phyloP scores from a whole-genome alignment of 2,888 invertebrate species.

The Campoletis raptor region DNA sequence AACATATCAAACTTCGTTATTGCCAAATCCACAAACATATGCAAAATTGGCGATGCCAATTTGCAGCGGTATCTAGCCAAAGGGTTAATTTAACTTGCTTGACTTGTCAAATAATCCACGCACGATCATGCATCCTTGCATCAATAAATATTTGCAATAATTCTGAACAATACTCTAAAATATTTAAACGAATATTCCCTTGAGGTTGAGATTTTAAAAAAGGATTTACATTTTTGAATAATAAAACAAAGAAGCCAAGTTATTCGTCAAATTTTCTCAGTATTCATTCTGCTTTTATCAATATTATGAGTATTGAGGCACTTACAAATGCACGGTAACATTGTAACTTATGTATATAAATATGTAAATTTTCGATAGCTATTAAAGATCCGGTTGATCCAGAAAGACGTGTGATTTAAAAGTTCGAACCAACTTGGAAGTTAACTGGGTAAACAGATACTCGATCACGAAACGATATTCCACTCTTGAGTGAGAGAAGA shows the following conservation, averaged over 20 bases:
- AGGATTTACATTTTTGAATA: neutral
- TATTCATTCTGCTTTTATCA: neutral
- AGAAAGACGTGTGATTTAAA: constrained; percentile 11
- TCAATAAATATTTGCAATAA: neutral
- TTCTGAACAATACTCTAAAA: neutral
- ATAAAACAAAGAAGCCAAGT: neutral
- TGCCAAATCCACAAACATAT: no score
- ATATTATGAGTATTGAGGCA: constrained; percentile 11
- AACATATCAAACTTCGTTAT: no score
- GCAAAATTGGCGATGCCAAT: no score
- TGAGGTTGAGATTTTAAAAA: neutral
- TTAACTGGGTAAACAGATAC: constrained; percentile 76
- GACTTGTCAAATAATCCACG: neutral
- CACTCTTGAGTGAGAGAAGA: constrained; percentile 68
- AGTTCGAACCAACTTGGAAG: constrained; percentile 68
- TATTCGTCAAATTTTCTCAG: neutral
- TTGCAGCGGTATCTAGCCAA: no score
- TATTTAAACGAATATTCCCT: neutral
- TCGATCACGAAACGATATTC: constrained; percentile 78
- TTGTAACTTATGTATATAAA: neutral
- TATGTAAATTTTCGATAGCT: constrained; percentile 1
- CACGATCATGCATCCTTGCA: neutral
- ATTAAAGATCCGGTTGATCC: constrained; percentile 73
- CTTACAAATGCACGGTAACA: constrained; percentile 8
- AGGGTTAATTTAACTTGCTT: neutral